Conservation (phyloP, 92 coral and sea anemone genomes). For the Zoanthus sansibaricus region DNA sequence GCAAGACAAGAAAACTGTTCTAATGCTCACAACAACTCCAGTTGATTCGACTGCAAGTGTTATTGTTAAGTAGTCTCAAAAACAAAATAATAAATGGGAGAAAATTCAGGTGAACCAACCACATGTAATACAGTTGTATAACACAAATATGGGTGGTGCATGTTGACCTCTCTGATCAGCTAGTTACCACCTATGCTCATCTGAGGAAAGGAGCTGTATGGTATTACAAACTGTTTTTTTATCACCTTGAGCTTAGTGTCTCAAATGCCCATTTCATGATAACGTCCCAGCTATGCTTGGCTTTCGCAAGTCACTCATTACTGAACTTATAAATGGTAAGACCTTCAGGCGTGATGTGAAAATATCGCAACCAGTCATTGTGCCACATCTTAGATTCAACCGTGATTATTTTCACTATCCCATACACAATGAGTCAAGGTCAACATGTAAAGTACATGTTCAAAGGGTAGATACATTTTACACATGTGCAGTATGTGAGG, state of each 20-base stretch:
- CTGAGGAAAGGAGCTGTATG: slow-evolving; percentile 42
- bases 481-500: no score
- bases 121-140: not conserved
- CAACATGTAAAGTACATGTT: not conserved
- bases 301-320: slow-evolving; percentile 34
- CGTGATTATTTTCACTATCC: slow-evolving; percentile 55
- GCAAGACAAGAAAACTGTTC: no score
- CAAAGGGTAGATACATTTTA: slow-evolving; percentile 47
- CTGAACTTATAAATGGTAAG: slow-evolving; percentile 30
- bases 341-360: slow-evolving; percentile 23
- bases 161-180: slow-evolving; percentile 27
- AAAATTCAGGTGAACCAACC: slow-evolving; percentile 2
- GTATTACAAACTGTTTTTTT: slow-evolving; percentile 42
- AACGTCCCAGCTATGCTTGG: slow-evolving; percentile 17
- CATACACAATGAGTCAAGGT: slow-evolving; percentile 20
- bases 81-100: not conserved
- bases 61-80: slow-evolving; percentile 3
- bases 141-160: slow-evolving; percentile 9
- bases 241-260: slow-evolving; percentile 35
- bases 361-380: not conserved
- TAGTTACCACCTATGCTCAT: slow-evolving; percentile 2
- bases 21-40: not conserved
- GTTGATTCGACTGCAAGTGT: not conserved
- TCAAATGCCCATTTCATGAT: slow-evolving; percentile 43
- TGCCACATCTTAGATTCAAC: slow-evolving; percentile 50